A percentile compares a stretch with the other conserved stretches of the same genome.
Conservation (phyloP, 1,140 invertebrate species). For the Drosophila pachea region DNA sequence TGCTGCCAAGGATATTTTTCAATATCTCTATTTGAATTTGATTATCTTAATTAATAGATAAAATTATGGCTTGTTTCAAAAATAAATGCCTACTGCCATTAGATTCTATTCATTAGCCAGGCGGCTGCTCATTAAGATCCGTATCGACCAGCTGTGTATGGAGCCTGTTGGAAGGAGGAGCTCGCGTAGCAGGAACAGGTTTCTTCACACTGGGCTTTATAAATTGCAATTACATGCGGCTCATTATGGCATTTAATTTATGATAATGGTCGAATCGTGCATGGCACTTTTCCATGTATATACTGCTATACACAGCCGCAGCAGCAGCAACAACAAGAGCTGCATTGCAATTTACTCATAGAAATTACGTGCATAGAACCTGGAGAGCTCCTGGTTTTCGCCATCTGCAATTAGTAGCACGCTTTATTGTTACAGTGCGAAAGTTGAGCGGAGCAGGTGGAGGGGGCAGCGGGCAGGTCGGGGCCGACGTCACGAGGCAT, state of each 20-base stretch:
- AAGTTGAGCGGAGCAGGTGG: constrained; percentile 29
- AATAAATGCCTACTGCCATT: constrained; percentile 13
- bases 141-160: background rate
- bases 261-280: constrained; percentile 73
- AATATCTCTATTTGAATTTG: background rate
- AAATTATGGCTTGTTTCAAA: constrained; percentile 12
- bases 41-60: background rate
- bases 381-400: constrained; percentile 34
- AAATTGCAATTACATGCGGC: constrained; percentile 73
- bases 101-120: background rate
- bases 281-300: constrained; percentile 36
- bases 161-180: background rate
- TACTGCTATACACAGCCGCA: constrained; percentile 22
- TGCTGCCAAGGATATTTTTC: too few species aligned
- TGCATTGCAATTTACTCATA: constrained; percentile 47
- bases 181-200: background rate
- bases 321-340: constrained; percentile 21
- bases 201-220: constrained; percentile 45
- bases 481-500: constrained; percentile 26
- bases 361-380: constrained; percentile 45
- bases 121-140: constrained; percentile 2
- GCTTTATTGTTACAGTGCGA: constrained; percentile 53
- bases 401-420: constrained; percentile 60
- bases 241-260: constrained; percentile 75
- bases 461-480: constrained; percentile 32